phyloP scores from a whole-genome alignment of 2,797 vertebrate genomes.

The Amblyopsis hoosieri region DNA sequence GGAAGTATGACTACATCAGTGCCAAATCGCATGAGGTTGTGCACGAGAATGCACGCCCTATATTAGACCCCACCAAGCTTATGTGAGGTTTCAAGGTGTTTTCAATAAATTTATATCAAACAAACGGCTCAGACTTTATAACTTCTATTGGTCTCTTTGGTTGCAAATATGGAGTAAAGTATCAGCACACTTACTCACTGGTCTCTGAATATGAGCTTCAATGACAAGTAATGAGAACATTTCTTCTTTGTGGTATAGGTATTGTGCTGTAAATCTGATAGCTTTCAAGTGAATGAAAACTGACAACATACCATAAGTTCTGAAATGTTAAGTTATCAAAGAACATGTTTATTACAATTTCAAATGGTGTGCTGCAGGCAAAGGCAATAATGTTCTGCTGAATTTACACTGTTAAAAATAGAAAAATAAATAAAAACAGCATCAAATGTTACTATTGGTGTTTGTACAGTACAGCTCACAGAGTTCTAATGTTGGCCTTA shows the following conservation, averaged over 20 bases:
- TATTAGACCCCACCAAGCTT: slow-evolving; percentile 40
- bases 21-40: slow-evolving; percentile 77
- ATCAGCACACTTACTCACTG: slow-evolving; percentile 34
- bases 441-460: slow-evolving; percentile 72
- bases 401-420: slow-evolving; percentile 49
- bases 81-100: slow-evolving; percentile 41
- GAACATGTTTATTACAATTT: slow-evolving; percentile 52
- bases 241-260: slow-evolving; percentile 34
- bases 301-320: slow-evolving; percentile 30
- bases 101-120: slow-evolving; percentile 36
- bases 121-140: slow-evolving; percentile 13
- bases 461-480: slow-evolving; percentile 80
- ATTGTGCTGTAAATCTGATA: slow-evolving; percentile 40
- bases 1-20: slow-evolving; percentile 72
- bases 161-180: slow-evolving; percentile 24
- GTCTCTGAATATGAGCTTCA: slow-evolving; percentile 40
- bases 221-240: slow-evolving; percentile 14
- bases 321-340: slow-evolving; percentile 31
- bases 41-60: slow-evolving; percentile 64
- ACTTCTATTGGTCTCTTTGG: slow-evolving; percentile 19
- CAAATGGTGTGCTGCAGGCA: slow-evolving; percentile 31
- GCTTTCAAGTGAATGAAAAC: slow-evolving; percentile 25
- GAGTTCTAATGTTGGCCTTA: slow-evolving; percentile 83
- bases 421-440: slow-evolving; percentile 56
- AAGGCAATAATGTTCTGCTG: slow-evolving; percentile 15